Evolutionary conservation across 53 echinoderm and acorn worm species (phyloP).

Genomic region (Mesocentrotus franciscanus): DNA sequence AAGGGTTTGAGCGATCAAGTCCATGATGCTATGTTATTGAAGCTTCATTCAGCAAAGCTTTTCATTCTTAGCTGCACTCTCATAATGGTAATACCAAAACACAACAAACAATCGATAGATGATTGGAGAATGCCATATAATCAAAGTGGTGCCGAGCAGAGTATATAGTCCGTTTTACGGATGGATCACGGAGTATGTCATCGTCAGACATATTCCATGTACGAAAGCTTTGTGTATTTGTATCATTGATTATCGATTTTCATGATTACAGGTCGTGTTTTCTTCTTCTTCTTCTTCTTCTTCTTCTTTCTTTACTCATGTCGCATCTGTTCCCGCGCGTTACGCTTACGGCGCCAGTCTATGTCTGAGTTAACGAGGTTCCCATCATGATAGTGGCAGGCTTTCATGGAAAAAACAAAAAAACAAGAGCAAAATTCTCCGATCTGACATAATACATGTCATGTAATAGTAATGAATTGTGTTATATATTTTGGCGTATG

Average conservation of each 20-base stretch:
- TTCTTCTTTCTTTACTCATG: background rate
- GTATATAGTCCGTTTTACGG: background rate
- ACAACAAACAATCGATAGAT: constrained; percentile 20
- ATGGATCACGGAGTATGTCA: background rate
- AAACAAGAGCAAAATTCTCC: too few relatives aligned
- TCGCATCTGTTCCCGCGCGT: background rate
- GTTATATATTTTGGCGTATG: background rate
- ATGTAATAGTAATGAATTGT: background rate
- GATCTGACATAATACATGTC: background rate
- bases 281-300: too few relatives aligned
- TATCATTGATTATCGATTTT: background rate
- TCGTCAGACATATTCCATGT: background rate
- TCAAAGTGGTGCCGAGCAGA: constrained; percentile 23
- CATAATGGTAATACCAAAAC: background rate
- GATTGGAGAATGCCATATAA: constrained; percentile 17
- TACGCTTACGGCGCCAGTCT: background rate
- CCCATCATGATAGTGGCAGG: background rate
- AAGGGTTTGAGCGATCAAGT: background rate
- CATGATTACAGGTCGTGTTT: background rate
- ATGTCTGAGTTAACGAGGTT: background rate
- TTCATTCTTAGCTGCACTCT: background rate
- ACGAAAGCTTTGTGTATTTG: background rate
- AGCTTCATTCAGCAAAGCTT: constrained; percentile 5
- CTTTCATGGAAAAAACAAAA: background rate
- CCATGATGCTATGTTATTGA: background rate